Percentiles rank a stretch among this genome's conserved stretches.
These are phyloP conservation scores for Kradibia gibbosae DNA, from an alignment of 1,140 invertebrate genomes.

Conservation along the genomic window DNA sequence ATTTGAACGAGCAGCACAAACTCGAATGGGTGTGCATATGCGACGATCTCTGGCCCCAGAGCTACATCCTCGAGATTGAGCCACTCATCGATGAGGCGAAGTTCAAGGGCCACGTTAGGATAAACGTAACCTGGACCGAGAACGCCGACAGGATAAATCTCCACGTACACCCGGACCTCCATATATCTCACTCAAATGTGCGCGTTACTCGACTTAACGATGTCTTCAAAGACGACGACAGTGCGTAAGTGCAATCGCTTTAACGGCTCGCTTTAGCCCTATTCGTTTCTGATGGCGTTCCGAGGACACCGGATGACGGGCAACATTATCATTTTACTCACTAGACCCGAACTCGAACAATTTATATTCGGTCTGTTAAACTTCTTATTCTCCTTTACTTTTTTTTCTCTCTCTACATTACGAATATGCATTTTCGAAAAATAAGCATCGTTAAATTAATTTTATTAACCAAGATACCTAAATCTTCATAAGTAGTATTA, in stretches of 20 bases:
- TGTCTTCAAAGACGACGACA: conserved; percentile 37
- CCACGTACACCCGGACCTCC: conserved; percentile 76
- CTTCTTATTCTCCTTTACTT: no score
- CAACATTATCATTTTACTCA: no score
- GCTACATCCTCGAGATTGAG: conserved; percentile 77
- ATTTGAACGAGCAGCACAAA: conserved; percentile 59
- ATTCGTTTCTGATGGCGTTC: background rate
- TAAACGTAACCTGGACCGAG: conserved; percentile 76
- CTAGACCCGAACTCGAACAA: no score
- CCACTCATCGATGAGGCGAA: conserved; percentile 75
- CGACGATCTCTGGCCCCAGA: conserved; percentile 74
- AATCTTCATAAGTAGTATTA: no score
- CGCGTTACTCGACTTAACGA: conserved; percentile 59
- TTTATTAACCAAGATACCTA: no score
- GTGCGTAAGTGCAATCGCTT: conserved; percentile 58
- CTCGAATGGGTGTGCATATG: conserved; percentile 69
- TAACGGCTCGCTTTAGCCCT: background rate
- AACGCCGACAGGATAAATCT: conserved; percentile 75
- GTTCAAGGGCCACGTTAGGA: conserved; percentile 77
- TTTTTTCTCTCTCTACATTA: no score
- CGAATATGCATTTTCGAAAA: no score
- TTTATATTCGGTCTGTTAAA: no score
- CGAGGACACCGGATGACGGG: background rate
- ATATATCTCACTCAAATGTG: conserved; percentile 66
- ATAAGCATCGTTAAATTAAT: no score